A percentile compares a stretch with the other conserved stretches of the same genome.
These are phyloP conservation scores for Polydrusus pterygomalis DNA, from an alignment of 2,888 invertebrate species.

Conservation along the genomic window DNA sequence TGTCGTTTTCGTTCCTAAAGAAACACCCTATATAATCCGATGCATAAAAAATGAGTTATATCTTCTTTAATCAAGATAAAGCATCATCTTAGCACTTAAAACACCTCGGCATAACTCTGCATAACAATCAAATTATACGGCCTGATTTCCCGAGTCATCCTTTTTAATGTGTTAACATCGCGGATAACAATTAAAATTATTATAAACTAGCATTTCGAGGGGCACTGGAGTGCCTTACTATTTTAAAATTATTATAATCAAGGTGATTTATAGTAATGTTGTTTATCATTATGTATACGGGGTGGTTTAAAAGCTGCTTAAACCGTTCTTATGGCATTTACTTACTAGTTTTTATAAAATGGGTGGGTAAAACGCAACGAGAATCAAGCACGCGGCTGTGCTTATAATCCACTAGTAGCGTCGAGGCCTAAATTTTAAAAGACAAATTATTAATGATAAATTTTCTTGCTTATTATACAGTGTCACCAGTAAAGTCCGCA, in stretches of 20 bases:
- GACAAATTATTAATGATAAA: too few species aligned
- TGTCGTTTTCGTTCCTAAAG: not conserved
- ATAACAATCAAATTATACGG: conserved; percentile 52
- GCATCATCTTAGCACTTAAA: conserved; percentile 43
- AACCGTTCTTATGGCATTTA: too few species aligned
- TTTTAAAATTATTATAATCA: conserved; percentile 24
- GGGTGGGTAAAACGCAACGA: too few species aligned
- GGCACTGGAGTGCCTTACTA: conserved; percentile 10
- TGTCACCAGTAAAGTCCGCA: too few species aligned
- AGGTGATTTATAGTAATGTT: conserved; percentile 10
- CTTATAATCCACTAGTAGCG: too few species aligned
- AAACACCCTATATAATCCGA: not conserved
- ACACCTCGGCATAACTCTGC: conserved; percentile 33
- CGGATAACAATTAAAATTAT: conserved; percentile 50
- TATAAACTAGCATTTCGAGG: conserved; percentile 32
- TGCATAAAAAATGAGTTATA: conserved; percentile 35
- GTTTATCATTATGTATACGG: conserved; percentile 6
- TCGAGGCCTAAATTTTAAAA: too few species aligned
- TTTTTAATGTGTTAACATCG: conserved; percentile 55
- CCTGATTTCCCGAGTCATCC: conserved; percentile 48
- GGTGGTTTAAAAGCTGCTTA: not conserved
- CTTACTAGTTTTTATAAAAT: too few species aligned
- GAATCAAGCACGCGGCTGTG: too few species aligned
- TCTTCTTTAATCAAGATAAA: conserved; percentile 43
- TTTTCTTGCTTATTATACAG: too few species aligned